Evolutionary conservation across 2,113 vertebrate species (phyloP).

Genomic region (Chaenogobius annularis): DNA sequence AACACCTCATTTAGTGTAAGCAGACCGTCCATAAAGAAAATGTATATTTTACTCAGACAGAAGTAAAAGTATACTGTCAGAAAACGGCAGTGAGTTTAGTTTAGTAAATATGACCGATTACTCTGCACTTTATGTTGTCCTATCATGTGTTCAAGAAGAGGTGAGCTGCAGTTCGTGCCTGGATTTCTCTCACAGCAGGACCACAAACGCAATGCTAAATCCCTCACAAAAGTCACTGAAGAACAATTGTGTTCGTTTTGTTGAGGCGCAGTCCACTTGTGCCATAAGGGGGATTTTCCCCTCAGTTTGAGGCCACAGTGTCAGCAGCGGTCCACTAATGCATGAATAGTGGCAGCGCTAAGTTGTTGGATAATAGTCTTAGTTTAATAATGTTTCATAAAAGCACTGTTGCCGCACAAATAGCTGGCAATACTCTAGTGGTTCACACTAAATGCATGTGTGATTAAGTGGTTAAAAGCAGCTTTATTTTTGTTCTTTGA

Average conservation of each 20-base stretch:
- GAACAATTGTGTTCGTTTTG: conserved; percentile 14
- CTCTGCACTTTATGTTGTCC: background rate
- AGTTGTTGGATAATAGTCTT: background rate
- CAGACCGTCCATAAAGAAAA: too few relatives aligned
- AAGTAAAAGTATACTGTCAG: background rate
- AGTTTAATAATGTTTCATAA: background rate
- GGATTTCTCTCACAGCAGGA: conserved; percentile 34
- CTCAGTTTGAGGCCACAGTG: background rate
- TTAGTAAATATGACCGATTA: background rate
- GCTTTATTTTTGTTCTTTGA: background rate
- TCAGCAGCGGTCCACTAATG: background rate
- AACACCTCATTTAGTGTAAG: too few relatives aligned
- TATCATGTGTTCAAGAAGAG: background rate
- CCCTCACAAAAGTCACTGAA: conserved; percentile 10
- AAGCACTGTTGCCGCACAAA: background rate
- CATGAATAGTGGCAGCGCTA: background rate
- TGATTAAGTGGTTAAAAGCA: background rate
- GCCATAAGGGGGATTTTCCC: conserved; percentile 6
- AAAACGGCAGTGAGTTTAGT: background rate
- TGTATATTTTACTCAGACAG: too few relatives aligned
- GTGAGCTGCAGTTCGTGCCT: conserved; percentile 10
- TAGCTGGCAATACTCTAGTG: background rate
- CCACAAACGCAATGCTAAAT: conserved; percentile 25
- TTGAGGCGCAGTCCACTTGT: conserved; percentile 2
- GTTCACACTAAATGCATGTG: background rate